Evolutionary conservation across 2,113 vertebrate genomes (phyloP), one percentile per base, ranked within the genome.

Genomic region (Anolis carolinensis): DNA sequence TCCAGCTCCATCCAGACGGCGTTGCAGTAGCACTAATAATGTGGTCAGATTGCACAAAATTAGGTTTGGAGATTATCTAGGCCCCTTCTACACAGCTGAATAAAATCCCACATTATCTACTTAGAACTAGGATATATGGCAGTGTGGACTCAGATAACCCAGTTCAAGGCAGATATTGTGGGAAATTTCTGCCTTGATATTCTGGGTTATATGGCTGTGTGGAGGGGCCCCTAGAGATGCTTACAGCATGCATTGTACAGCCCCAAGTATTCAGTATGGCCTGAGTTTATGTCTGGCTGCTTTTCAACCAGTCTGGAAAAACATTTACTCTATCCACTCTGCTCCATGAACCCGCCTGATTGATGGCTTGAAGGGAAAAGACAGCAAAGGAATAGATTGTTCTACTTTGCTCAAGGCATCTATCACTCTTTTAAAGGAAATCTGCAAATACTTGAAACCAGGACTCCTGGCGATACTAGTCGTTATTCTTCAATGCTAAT

Each of bases 261-360:
- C 88, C 32, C 30, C 32, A 84, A 77, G 68, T 3, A 1, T 20
- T 3, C 62, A 68, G 2, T 0, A 21, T 34, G 39, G 18, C 2
- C 27, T n/a, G 13, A 20, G 0, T 83, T 91, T 67, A 34, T 21
- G 71, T 88, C 65, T 84, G 90, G 7, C 65, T 92, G 11, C 8
- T 27, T 84, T 32, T 88, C 44, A 86, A 4, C 2, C 1, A 30
- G 65, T 70, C 76, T 80, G 39, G 85, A 74, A 74, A 75, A 32
- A 74, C 32, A 55, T 72, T 82, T 83, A 20, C 14, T 50, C 86
- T 27, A 86, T 9, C 14, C 68, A 72, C 36, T 63, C 18, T 73
- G 36, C 18, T 52, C 52, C 27, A 39, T 73, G 67, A 84, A 79
- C 70, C 85, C 78, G 82, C 62, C 48, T 76, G 25, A 14, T 4